These are phyloP conservation scores for Epizoanthus illoricatus DNA, from an alignment of 92 coral and sea anemone species.

Conservation along the genomic window DNA sequence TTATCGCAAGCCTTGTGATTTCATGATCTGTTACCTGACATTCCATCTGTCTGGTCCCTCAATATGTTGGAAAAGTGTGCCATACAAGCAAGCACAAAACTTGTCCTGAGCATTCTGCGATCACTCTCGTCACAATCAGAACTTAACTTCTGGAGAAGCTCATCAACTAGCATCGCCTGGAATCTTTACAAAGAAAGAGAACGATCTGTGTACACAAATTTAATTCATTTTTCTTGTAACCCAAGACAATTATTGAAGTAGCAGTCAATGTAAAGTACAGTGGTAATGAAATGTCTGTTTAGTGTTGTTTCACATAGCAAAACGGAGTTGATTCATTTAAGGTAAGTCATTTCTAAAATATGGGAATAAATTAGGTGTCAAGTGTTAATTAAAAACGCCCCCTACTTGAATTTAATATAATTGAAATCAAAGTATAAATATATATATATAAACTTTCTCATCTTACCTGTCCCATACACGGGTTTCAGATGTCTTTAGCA, in stretches of 20 bases:
- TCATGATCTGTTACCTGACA: slow-evolving; percentile 13
- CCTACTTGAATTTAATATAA: no score
- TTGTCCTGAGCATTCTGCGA: neutral
- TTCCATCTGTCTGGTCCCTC: neutral
- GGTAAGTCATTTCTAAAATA: no score
- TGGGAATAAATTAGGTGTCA: no score
- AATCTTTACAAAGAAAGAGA: slow-evolving; percentile 11
- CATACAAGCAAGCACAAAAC: slow-evolving; percentile 22
- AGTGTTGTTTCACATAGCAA: no score
- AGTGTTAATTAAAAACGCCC: no score
- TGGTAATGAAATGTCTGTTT: no score
- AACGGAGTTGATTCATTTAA: no score
- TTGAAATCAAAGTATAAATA: neutral
- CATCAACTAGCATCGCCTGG: slow-evolving; percentile 1
- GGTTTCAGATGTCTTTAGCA: neutral
- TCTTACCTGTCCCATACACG: slow-evolving; percentile 13
- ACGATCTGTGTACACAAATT: neutral
- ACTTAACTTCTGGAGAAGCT: slow-evolving; percentile 19
- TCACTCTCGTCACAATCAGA: neutral
- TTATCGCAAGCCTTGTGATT: neutral
- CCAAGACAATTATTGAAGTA: neutral
- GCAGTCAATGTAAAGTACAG: no score
- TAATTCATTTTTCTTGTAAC: neutral
- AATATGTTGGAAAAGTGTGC: slow-evolving; percentile 31
- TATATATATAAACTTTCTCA: neutral